Percentiles rank a stretch among this genome's conserved stretches.
These are phyloP conservation scores for Cepaea nemoralis DNA, from an alignment of 1,140 invertebrate species.

Conservation along the genomic window DNA sequence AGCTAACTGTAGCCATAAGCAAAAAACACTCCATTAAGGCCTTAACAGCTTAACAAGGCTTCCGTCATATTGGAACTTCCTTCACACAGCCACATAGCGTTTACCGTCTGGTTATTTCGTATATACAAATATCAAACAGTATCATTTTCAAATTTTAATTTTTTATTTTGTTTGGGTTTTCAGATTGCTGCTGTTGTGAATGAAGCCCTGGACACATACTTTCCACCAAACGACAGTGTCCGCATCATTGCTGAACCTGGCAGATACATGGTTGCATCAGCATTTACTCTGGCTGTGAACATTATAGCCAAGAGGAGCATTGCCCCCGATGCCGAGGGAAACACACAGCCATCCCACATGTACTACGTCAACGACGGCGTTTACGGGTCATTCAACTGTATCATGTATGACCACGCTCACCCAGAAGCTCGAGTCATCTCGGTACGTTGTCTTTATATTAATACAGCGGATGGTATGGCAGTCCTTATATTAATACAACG, in stretches of 20 bases:
- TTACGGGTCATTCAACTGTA: constrained; percentile 97
- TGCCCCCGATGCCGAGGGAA: constrained; percentile 48
- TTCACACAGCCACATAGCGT: too few relatives aligned
- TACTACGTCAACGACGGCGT: constrained; percentile 90
- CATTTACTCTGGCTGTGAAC: constrained; percentile 90
- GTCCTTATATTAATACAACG: too few relatives aligned
- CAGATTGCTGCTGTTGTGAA: constrained; percentile 67
- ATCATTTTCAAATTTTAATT: too few relatives aligned
- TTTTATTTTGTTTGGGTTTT: background rate
- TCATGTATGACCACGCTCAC: constrained; percentile 92
- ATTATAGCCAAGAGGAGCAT: constrained; percentile 86
- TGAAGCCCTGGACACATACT: constrained; percentile 84
- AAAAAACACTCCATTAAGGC: too few relatives aligned
- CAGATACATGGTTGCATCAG: constrained; percentile 90
- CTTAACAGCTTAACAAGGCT: too few relatives aligned
- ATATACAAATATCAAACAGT: too few relatives aligned
- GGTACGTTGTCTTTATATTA: constrained; percentile 71
- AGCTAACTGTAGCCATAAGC: too few relatives aligned
- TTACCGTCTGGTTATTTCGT: too few relatives aligned
- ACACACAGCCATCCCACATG: constrained; percentile 79
- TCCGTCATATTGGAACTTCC: too few relatives aligned
- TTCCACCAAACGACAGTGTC: constrained; percentile 81
- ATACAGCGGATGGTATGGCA: too few relatives aligned
- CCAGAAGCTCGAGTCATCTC: constrained; percentile 78
- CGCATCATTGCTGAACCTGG: constrained; percentile 96